Evolutionary conservation across 2,888 invertebrate genomes (phyloP).

Genomic region (Drosophila pseudotalamancana): DNA sequence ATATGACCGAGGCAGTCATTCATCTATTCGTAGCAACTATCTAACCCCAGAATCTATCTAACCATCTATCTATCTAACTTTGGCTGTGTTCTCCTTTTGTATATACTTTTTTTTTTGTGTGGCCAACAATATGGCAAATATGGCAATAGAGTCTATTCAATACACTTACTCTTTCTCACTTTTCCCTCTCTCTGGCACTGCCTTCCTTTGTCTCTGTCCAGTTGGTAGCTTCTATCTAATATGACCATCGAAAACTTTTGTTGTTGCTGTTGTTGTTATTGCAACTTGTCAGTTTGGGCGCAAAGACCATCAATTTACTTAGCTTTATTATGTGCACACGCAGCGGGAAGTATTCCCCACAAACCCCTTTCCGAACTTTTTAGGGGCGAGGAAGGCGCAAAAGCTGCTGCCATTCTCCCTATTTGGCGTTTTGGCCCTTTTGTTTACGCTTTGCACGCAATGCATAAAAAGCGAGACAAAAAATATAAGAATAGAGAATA

Average conservation of each 20-base stretch:
- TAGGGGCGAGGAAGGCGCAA: background rate
- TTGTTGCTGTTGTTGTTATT: constrained; percentile 42
- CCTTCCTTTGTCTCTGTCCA: constrained; percentile 15
- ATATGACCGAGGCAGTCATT: constrained; percentile 45
- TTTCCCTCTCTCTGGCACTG: background rate
- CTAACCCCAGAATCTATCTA: constrained; percentile 34
- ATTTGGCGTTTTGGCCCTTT: constrained; percentile 54
- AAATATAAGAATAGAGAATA: background rate
- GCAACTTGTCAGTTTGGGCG: constrained; percentile 79
- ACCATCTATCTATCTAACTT: constrained; percentile 51
- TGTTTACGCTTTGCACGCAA: constrained; percentile 78
- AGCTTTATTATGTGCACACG: constrained; percentile 79
- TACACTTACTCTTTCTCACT: background rate
- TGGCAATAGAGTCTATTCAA: constrained; percentile 37
- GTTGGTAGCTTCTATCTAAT: constrained; percentile 46
- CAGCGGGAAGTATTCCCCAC: constrained; percentile 47
- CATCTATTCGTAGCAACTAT: constrained; percentile 35
- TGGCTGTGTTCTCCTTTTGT: background rate
- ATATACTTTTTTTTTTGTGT: constrained; percentile 10
- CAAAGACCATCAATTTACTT: constrained; percentile 80
- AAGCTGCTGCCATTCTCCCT: constrained; percentile 17
- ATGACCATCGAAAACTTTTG: constrained; percentile 70
- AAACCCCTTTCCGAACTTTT: background rate
- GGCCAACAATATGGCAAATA: constrained; percentile 42
- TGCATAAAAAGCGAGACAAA: constrained; percentile 43